Evolutionary conservation across 2,888 invertebrate genomes (phyloP).

Genomic region (Plagiodera versicolora): DNA sequence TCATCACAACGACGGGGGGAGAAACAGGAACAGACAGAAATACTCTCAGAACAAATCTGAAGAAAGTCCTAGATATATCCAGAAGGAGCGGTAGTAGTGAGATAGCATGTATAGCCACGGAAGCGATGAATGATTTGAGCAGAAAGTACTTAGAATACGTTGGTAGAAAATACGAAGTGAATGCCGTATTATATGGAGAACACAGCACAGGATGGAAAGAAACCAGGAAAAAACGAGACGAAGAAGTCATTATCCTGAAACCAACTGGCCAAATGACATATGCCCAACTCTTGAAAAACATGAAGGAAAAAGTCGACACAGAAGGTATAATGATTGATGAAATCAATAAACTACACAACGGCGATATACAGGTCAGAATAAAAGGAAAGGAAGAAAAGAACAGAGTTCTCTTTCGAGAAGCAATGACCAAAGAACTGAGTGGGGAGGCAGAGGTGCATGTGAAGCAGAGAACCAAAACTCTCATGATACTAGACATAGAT

Average conservation of each 20-base stretch:
- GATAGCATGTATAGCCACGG: too few species aligned
- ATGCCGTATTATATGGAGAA: not conserved
- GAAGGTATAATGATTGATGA: slow-evolving; percentile 8
- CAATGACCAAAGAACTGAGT: not conserved
- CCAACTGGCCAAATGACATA: slow-evolving; percentile 3
- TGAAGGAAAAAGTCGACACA: slow-evolving; percentile 14
- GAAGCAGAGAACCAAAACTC: slow-evolving; percentile 9
- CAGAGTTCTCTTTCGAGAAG: slow-evolving; percentile 8
- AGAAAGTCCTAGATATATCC: too few species aligned
- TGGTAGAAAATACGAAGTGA: not conserved
- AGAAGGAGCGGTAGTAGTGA: too few species aligned
- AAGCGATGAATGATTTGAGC: not conserved
- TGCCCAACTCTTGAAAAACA: slow-evolving; percentile 9
- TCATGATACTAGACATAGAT: slow-evolving; percentile 13
- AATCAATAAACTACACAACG: slow-evolving; percentile 3
- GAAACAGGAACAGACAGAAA: too few species aligned
- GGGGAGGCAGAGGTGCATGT: slow-evolving; percentile 2
- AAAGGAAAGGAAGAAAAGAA: slow-evolving; percentile 12
- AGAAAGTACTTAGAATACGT: not conserved
- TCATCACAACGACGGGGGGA: too few species aligned
- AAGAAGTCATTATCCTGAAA: slow-evolving; percentile 8
- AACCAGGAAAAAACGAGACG: not conserved
- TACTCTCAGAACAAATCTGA: too few species aligned
- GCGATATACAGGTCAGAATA: slow-evolving; percentile 13
- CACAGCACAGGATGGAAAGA: not conserved